Percentiles rank a stretch among this genome's conserved stretches.
Evolutionary conservation across 64 coral and sea anemone genomes (phyloP).

Genomic region (Hydrozoanthus tunicans): DNA sequence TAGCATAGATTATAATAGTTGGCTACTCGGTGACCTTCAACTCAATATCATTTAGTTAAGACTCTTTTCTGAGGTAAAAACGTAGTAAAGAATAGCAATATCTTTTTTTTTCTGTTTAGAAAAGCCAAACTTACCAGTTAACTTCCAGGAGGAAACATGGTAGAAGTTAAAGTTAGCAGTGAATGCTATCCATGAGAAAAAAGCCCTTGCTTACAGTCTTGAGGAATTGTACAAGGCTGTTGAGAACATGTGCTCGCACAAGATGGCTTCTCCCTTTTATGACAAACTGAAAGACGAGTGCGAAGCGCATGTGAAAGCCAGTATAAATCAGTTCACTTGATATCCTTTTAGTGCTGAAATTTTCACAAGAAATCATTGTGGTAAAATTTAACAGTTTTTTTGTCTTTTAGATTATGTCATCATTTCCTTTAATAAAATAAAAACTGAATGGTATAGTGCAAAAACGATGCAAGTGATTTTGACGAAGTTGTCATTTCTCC

Average conservation of each 20-base stretch:
- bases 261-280: constrained; percentile 92
- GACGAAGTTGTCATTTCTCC: too few species aligned
- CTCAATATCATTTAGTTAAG: background rate
- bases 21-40: too few species aligned
- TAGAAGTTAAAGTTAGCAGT: constrained; percentile 89
- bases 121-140: constrained; percentile 90
- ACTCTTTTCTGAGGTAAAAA: background rate
- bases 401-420: too few species aligned
- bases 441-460: too few species aligned
- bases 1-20: too few species aligned
- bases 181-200: constrained; percentile 94
- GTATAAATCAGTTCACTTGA: constrained; percentile 89
- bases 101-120: constrained; percentile 35
- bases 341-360: constrained; percentile 79
- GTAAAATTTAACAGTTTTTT: too few species aligned
- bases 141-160: constrained; percentile 98
- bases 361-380: too few species aligned
- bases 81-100: too few species aligned
- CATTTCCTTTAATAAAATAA: too few species aligned
- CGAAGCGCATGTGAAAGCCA: constrained; percentile 88
- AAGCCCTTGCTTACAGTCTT: constrained; percentile 87
- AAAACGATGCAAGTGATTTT: too few species aligned
- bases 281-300: constrained; percentile 88
- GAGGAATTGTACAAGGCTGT: constrained; percentile 99
- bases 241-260: constrained; percentile 99